phyloP scores from a whole-genome alignment of 2,797 vertebrate genomes.

The Cephalopachus bancanus region DNA sequence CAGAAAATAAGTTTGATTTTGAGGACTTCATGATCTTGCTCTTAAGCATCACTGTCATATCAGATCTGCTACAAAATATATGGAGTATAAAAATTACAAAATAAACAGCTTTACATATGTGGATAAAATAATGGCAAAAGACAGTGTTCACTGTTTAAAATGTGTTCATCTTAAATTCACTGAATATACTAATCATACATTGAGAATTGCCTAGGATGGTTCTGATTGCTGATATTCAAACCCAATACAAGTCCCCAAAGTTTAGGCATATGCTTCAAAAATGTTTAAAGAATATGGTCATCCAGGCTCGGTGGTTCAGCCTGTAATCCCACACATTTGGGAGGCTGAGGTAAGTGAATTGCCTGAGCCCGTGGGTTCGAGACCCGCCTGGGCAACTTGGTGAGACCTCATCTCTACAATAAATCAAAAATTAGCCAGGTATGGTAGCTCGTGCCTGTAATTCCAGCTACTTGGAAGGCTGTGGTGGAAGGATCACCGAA shows the following conservation, averaged over 20 bases:
- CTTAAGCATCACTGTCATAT: constrained; percentile 88
- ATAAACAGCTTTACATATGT: constrained; percentile 31
- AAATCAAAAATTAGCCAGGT: too few relatives aligned
- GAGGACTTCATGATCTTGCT: constrained; percentile 90
- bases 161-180: background rate
- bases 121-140: background rate
- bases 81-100: constrained; percentile 82
- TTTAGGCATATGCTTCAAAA: background rate
- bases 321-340: too few relatives aligned
- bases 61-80: constrained; percentile 88
- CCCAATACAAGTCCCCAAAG: background rate
- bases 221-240: constrained; percentile 16
- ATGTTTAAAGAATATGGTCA: background rate
- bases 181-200: background rate
- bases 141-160: background rate
- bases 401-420: too few relatives aligned
- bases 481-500: too few relatives aligned
- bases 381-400: too few relatives aligned
- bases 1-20: constrained; percentile 87
- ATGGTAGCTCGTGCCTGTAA: too few relatives aligned
- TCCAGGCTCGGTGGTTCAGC: too few relatives aligned
- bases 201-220: background rate
- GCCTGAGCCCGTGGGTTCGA: too few relatives aligned
- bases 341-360: too few relatives aligned
- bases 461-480: too few relatives aligned